Percentiles rank a stretch among this genome's conserved stretches.
Evolutionary conservation across 1,140 invertebrate species (phyloP).

Genomic region (Pseudomyrmex flavicornis): DNA sequence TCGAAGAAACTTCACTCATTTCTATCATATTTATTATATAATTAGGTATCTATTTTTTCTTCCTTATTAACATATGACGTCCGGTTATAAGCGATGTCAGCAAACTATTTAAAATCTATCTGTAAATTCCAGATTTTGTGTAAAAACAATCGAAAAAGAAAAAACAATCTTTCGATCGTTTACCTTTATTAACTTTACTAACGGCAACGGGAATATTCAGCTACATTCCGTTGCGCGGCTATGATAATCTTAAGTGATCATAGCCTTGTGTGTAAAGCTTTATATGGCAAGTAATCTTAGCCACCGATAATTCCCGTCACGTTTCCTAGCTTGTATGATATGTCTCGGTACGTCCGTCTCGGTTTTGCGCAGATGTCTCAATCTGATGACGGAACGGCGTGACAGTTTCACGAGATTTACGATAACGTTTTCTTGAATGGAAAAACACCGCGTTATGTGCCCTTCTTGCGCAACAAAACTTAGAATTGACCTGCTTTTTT

Average conservation of each 20-base stretch:
- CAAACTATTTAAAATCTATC: not conserved
- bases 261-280: conserved; percentile 72
- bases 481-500: not conserved
- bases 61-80: not conserved
- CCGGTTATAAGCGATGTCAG: too few relatives aligned
- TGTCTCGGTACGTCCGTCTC: conserved; percentile 72
- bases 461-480: not conserved
- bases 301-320: conserved; percentile 77
- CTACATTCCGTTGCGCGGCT: conserved; percentile 29
- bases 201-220: conserved; percentile 61
- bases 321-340: conserved; percentile 75
- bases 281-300: conserved; percentile 59
- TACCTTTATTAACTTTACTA: conserved; percentile 28
- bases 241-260: conserved; percentile 68
- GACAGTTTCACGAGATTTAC: conserved; percentile 67
- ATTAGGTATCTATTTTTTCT: too few relatives aligned
- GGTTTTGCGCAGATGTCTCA: conserved; percentile 79
- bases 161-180: conserved; percentile 40
- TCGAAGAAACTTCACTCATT: too few relatives aligned
- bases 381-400: conserved; percentile 74
- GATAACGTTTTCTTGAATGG: conserved; percentile 25
- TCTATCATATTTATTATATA: too few relatives aligned
- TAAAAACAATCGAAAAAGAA: not conserved
- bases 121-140: not conserved
- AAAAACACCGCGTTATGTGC: conserved; percentile 37